These are phyloP conservation scores for Characodon lateralis DNA, from an alignment of 2,797 vertebrate genomes.

Conservation along the genomic window DNA sequence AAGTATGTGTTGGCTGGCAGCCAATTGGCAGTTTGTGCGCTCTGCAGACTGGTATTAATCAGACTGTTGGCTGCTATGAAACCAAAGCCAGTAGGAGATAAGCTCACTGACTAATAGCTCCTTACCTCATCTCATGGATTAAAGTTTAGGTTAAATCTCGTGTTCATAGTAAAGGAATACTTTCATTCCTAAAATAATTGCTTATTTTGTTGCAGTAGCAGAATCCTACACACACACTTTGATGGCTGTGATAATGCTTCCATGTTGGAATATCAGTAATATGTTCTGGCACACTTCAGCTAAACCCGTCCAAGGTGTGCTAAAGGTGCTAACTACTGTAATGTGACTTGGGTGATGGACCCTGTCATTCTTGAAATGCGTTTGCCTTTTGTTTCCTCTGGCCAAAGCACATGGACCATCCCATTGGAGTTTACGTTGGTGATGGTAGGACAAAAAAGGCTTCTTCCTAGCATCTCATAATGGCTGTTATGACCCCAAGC, in stretches of 20 bases:
- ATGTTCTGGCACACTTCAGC: too few relatives aligned
- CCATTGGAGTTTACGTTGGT: neutral
- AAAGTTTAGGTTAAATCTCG: constrained; percentile 40
- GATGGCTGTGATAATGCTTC: too few relatives aligned
- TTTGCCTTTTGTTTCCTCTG: neutral
- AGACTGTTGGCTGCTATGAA: constrained; percentile 66
- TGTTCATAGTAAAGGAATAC: constrained; percentile 13
- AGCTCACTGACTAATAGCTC: constrained; percentile 57
- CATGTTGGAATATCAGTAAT: too few relatives aligned
- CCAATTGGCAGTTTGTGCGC: constrained; percentile 54
- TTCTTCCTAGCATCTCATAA: neutral
- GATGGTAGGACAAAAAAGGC: neutral
- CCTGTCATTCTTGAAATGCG: neutral
- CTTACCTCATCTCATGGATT: constrained; percentile 52
- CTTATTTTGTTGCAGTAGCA: too few relatives aligned
- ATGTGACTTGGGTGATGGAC: too few relatives aligned
- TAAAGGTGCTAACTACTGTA: neutral
- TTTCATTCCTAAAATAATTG: neutral
- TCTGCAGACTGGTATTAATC: constrained; percentile 68
- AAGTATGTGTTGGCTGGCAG: constrained; percentile 37
- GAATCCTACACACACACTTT: too few relatives aligned
- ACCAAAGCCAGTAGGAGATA: constrained; percentile 64
- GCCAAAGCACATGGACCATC: too few relatives aligned
- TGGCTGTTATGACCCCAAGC: neutral
- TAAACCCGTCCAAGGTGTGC: neutral